Evolutionary conservation across 2,113 vertebrate species (phyloP).

Genomic region (Charadrius vociferus): DNA sequence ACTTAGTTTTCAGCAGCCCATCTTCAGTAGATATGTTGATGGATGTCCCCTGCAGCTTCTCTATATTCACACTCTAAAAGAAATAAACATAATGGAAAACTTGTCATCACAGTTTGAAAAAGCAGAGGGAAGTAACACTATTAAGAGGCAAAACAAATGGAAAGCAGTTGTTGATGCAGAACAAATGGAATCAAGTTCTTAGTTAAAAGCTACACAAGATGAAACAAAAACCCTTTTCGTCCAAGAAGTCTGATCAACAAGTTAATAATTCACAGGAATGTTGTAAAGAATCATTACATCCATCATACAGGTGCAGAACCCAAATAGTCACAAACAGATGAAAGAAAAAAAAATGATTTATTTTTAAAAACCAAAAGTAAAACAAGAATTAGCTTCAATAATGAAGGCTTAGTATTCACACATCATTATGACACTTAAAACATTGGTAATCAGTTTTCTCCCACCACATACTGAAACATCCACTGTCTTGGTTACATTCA

Average conservation of each 20-base stretch:
- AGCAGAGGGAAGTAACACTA: not conserved
- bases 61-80: conserved; percentile 84
- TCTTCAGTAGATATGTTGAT: conserved; percentile 88
- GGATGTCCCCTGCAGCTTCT: conserved; percentile 90
- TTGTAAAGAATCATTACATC: not conserved
- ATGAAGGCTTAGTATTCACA: not conserved
- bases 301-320: not conserved
- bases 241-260: not conserved
- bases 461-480: not conserved
- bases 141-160: not conserved
- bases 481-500: not conserved
- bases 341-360: not conserved
- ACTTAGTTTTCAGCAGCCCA: conserved; percentile 87
- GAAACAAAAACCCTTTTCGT: not conserved
- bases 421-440: not conserved
- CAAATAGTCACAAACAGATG: not conserved
- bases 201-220: not conserved
- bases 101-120: conserved; percentile 15
- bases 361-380: not conserved
- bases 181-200: not conserved
- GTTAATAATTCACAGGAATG: too few relatives aligned
- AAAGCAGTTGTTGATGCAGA: not conserved
- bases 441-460: not conserved
- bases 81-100: conserved; percentile 42
- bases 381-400: not conserved